These are phyloP conservation scores for Stenodera caucasica DNA, from an alignment of 2,888 invertebrate species.

Conservation along the genomic window DNA sequence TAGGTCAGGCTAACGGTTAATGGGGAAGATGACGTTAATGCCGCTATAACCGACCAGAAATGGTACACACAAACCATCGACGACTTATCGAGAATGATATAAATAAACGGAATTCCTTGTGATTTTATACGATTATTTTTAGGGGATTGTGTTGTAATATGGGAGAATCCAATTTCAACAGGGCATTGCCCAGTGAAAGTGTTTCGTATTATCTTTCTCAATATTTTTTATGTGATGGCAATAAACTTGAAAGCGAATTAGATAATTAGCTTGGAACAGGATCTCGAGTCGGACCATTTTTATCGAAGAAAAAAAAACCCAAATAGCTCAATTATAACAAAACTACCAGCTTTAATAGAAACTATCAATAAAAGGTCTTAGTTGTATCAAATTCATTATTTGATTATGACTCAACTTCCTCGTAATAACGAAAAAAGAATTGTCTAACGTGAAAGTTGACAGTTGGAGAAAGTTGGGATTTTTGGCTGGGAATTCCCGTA, in stretches of 20 bases:
- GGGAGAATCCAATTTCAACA: slow-evolving; percentile 30
- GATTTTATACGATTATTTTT: slow-evolving; percentile 8
- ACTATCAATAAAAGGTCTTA: too few species aligned
- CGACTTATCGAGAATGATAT: not conserved
- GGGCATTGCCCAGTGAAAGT: slow-evolving; percentile 55
- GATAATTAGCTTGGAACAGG: slow-evolving; percentile 1
- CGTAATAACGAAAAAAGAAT: too few species aligned
- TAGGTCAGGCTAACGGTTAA: slow-evolving; percentile 41
- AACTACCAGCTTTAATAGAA: not conserved
- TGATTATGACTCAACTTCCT: too few species aligned
- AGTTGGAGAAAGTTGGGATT: slow-evolving; percentile 14
- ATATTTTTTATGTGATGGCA: slow-evolving; percentile 20
- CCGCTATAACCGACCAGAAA: not conserved
- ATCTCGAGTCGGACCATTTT: not conserved
- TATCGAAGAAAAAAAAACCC: too few species aligned
- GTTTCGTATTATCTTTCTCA: slow-evolving; percentile 20
- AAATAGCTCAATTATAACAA: too few species aligned
- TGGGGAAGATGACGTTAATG: not conserved
- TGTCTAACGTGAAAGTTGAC: not conserved
- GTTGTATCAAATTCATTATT: too few species aligned
- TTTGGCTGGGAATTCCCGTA: slow-evolving; percentile 21
- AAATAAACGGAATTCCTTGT: slow-evolving; percentile 2
- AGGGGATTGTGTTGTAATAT: slow-evolving; percentile 15
- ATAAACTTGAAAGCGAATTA: slow-evolving; percentile 33
- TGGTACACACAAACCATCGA: not conserved